phyloP scores from a whole-genome alignment of 2,888 invertebrate genomes.

The Resseliella maxima region DNA sequence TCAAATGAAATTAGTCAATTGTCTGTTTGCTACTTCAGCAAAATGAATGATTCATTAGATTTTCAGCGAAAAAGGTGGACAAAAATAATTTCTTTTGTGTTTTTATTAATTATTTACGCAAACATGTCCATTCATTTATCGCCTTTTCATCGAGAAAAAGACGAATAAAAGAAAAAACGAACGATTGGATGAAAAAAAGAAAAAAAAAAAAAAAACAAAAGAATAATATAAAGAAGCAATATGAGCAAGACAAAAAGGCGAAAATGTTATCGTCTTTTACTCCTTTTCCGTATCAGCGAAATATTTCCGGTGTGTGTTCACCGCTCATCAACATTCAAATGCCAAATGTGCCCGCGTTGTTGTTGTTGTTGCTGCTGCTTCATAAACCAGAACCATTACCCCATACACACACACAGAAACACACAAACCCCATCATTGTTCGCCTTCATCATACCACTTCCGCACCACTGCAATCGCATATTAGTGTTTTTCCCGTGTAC shows the following conservation, averaged over 20 bases:
- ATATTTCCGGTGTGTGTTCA: constrained; percentile 15
- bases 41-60: constrained; percentile 27
- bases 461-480: too few relatives aligned
- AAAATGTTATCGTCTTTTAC: constrained; percentile 17
- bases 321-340: neutral
- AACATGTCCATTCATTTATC: constrained; percentile 42
- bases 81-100: neutral
- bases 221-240: neutral
- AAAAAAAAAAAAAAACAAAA: neutral
- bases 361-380: too few relatives aligned
- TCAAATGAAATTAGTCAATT: constrained; percentile 49
- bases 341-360: neutral
- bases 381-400: neutral
- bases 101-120: constrained; percentile 49
- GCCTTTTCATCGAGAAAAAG: neutral
- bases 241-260: neutral
- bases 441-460: too few relatives aligned
- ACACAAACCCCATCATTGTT: neutral
- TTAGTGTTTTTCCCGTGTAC: neutral
- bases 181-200: neutral
- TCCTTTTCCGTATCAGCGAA: neutral
- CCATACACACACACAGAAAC: neutral
- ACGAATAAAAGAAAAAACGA: neutral
- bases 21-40: constrained; percentile 28
- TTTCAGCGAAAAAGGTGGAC: neutral